Conservation (phyloP, 2,888 invertebrate species). For the Hirtodrosophila alboralis region DNA sequence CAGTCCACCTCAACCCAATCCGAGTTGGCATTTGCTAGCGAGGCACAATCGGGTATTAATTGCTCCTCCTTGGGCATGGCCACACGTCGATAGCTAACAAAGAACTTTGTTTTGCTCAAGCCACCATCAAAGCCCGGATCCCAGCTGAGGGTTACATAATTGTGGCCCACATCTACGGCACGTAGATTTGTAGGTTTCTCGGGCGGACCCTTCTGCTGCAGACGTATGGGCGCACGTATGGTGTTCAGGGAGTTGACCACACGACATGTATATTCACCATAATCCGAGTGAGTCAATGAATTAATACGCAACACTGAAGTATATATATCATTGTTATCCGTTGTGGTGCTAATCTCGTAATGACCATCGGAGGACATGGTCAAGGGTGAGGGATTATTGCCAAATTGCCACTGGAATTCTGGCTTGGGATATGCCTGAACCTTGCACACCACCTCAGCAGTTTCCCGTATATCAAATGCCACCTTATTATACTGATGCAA, state of each 20-base stretch:
- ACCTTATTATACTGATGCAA: slow-evolving; percentile 94
- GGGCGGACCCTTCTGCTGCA: slow-evolving; percentile 95
- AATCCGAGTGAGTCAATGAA: slow-evolving; percentile 91
- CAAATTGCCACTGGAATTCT: slow-evolving; percentile 96
- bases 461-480: slow-evolving; percentile 93
- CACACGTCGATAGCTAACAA: slow-evolving; percentile 91
- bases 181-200: slow-evolving; percentile 91
- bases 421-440: slow-evolving; percentile 97
- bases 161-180: slow-evolving; percentile 90
- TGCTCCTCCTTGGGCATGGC: slow-evolving; percentile 87
- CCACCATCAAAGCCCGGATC: slow-evolving; percentile 96
- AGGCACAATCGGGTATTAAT: slow-evolving; percentile 87
- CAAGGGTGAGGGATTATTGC: slow-evolving; percentile 89
- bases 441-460: slow-evolving; percentile 93
- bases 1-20: slow-evolving; percentile 95
- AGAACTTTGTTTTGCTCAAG: slow-evolving; percentile 92
- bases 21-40: slow-evolving; percentile 85
- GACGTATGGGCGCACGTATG: slow-evolving; percentile 89
- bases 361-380: slow-evolving; percentile 93
- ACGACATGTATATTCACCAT: slow-evolving; percentile 95
- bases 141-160: slow-evolving; percentile 92
- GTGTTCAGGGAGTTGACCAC: slow-evolving; percentile 93
- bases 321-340: slow-evolving; percentile 93
- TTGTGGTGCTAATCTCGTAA: slow-evolving; percentile 92
- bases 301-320: slow-evolving; percentile 90